phyloP scores from a whole-genome alignment of 1,140 invertebrate genomes.

The Trachymyrmex cornetzi region DNA sequence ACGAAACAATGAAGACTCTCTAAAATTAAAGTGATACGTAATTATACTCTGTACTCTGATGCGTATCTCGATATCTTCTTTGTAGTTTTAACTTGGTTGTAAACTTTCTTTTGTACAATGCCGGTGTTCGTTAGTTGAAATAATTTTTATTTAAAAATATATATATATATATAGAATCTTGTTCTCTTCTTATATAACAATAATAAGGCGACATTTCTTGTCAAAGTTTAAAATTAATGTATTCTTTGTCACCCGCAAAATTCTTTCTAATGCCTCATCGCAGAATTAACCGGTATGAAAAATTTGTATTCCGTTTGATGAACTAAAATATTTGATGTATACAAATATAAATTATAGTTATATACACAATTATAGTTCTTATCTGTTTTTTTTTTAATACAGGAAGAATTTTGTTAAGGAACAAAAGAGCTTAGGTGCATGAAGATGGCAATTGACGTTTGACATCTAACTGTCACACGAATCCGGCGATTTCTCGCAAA shows the following conservation, averaged over 20 bases:
- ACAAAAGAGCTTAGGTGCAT: neutral
- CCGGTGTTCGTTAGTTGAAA: neutral
- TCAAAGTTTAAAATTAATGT: neutral
- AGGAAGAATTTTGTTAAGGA: neutral
- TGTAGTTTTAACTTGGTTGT: neutral
- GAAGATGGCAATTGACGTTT: slow-evolving; percentile 13
- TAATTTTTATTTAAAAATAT: neutral
- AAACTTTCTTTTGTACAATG: neutral
- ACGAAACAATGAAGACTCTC: neutral
- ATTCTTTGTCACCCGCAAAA: neutral
- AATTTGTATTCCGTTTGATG: neutral
- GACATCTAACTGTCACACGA: slow-evolving; percentile 32
- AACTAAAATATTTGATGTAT: neutral
- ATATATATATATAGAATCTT: neutral
- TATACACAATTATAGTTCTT: neutral
- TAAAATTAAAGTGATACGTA: neutral
- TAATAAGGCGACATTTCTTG: neutral
- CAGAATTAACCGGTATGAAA: neutral
- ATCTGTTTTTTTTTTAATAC: neutral
- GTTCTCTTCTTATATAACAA: no score
- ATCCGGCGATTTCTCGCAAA: slow-evolving; percentile 37
- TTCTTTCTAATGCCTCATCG: neutral
- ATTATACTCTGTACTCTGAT: neutral
- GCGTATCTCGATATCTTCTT: neutral
- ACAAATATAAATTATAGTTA: neutral